Evolutionary conservation across 1,140 invertebrate species (phyloP), one percentile per base, ranked within the genome.

Genomic region (Oncopeltus fasciatus): DNA sequence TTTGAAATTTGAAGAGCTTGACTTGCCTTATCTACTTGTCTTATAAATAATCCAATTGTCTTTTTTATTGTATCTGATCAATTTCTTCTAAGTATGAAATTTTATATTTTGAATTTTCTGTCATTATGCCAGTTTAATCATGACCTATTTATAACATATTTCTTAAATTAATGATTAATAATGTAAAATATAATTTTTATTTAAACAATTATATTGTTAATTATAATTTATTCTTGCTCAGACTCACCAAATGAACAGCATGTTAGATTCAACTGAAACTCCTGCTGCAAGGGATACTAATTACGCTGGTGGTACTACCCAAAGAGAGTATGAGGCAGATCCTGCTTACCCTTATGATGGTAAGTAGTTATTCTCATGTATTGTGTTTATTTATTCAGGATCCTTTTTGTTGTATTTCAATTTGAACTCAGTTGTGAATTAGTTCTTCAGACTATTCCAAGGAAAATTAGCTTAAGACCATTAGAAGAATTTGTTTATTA

Each of bases 211-310:
- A n/a, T n/a, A n/a, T 24, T 16, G n/a, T 33, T 29, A 4, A 14
- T 31, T 31, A 59, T 12, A 16, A 3, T 27, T 46, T 26, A n/a
- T 16, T 61, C 29, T 59, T 31, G 1, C 64, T 20, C 70, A 79
- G 77, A 80, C 81, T 0, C 80, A 81, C 66, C 75, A 81, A 51
- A 67, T 81, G 14, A 82, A 78, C 64, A 78, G 78, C n/a, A 70
- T 82, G 69, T 68, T 82, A 33, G 80, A 82, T 68, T 78, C 80
- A 64, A 79, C 83, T 68, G 78, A 78, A 62, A 75, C 76, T 63
- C n/a, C n/a, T n/a, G 75, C 76, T 67, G 74, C 78, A 70, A 74
- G 76, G 56, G 74, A 66, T 16, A 66, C 67, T 11, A 29, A 11
- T 8, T 61, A 43, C 24, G 24, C 14, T n/a, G 31, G 28, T 18